Conservation (phyloP, 2,888 invertebrate species). For the Axea sp. region DNA sequence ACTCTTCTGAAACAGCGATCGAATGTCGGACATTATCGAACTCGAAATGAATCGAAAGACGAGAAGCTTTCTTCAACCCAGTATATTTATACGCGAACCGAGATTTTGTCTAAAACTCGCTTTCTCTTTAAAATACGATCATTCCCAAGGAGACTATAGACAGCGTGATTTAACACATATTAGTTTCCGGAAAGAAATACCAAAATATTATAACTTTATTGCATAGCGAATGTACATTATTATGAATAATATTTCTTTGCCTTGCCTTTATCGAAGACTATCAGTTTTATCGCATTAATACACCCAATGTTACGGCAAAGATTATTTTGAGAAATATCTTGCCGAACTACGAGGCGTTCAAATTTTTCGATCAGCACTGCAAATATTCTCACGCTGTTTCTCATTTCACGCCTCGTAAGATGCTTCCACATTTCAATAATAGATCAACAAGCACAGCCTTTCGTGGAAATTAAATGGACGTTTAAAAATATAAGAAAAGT, state of each 20-base stretch:
- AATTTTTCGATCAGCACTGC: no score
- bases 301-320: no score
- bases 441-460: constrained; percentile 2
- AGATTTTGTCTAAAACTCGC: constrained; percentile 23
- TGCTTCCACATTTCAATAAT: constrained; percentile 22
- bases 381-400: no score
- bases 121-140: constrained; percentile 19
- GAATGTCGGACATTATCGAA: no score
- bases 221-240: constrained; percentile 18
- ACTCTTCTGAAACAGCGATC: no score
- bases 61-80: background rate
- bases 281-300: no score
- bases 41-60: constrained; percentile 2
- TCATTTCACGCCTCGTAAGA: background rate
- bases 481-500: constrained; percentile 29
- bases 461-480: constrained; percentile 22
- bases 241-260: constrained; percentile 24
- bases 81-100: constrained; percentile 9
- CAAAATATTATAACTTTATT: constrained; percentile 24
- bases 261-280: no score
- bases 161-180: constrained; percentile 45
- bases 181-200: constrained; percentile 29
- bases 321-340: no score
- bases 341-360: no score
- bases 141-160: constrained; percentile 27